Percentiles rank a stretch among this genome's conserved stretches.
Evolutionary conservation across 2,113 vertebrate species (phyloP).

Genomic region (Hippolais icterina): DNA sequence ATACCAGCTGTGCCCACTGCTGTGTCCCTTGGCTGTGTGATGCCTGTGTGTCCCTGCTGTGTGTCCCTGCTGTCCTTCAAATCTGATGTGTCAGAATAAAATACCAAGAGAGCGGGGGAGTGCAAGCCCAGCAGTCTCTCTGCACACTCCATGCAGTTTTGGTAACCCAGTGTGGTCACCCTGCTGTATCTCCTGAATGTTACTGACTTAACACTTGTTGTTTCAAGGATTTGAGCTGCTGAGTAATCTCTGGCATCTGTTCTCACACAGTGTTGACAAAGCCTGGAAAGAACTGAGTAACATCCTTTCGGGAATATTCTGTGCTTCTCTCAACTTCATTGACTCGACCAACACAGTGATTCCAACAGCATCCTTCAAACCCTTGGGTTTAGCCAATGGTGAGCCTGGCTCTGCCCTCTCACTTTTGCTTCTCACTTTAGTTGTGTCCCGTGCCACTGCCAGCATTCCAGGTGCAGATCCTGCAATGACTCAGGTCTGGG

Average conservation of each 20-base stretch:
- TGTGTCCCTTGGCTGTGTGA: not conserved
- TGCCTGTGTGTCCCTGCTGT: not conserved
- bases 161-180: not conserved
- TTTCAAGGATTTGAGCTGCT: not conserved
- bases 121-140: not conserved
- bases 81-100: not conserved
- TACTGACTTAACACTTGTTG: not conserved
- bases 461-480: not conserved
- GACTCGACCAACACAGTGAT: conserved; percentile 95
- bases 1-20: fast-evolving
- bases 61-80: not conserved
- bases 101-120: not conserved
- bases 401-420: not conserved
- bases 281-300: conserved; percentile 97
- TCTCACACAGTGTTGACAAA: conserved; percentile 83
- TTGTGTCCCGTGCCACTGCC: fast-evolving
- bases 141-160: not conserved
- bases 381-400: conserved; percentile 92
- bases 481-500: not conserved
- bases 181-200: fast-evolving
- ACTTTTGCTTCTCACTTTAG: not conserved
- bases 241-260: not conserved
- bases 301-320: conserved; percentile 95
- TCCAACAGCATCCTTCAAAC: conserved; percentile 96
- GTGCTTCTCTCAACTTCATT: conserved; percentile 97